Evolutionary conservation across 2,888 invertebrate species (phyloP).

Genomic region (Reticulitermes lucifugus): DNA sequence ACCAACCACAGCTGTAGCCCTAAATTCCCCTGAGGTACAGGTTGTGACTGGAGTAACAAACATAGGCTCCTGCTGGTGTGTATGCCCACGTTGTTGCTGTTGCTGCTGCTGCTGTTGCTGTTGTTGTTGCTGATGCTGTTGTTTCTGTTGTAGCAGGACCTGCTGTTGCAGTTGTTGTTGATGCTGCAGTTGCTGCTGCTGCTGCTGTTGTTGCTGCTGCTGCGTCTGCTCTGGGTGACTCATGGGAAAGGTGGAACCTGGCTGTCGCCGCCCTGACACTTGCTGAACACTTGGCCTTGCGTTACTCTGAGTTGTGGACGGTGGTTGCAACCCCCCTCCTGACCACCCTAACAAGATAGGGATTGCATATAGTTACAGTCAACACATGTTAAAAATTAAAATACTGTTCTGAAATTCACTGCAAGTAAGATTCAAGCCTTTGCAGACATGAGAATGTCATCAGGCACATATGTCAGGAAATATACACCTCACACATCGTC

Average conservation of each 20-base stretch:
- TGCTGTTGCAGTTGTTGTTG: constrained; percentile 49
- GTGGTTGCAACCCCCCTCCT: constrained; percentile 54
- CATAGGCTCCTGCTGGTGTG: constrained; percentile 17
- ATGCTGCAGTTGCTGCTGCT: constrained; percentile 54
- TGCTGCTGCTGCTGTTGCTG: constrained; percentile 52
- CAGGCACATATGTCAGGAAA: too few relatives aligned
- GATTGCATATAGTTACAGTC: constrained; percentile 8
- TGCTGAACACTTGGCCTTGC: constrained; percentile 27
- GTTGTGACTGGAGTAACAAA: constrained; percentile 19
- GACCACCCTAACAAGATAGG: constrained; percentile 52
- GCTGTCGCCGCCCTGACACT: constrained; percentile 22
- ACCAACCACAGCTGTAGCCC: constrained; percentile 59
- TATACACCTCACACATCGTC: too few relatives aligned
- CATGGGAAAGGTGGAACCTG: constrained; percentile 8
- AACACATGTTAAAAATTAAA: neutral
- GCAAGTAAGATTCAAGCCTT: too few relatives aligned
- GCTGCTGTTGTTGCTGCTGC: constrained; percentile 51
- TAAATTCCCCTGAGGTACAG: constrained; percentile 26
- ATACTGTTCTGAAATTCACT: neutral
- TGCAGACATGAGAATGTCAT: too few relatives aligned
- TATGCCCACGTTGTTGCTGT: constrained; percentile 47
- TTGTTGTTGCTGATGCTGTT: constrained; percentile 54
- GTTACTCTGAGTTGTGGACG: constrained; percentile 38
- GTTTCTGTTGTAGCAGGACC: constrained; percentile 55
- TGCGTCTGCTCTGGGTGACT: constrained; percentile 43